Evolutionary conservation across 2,797 vertebrate species (phyloP).

Genomic region (Parauchenoglanis punctatus): DNA sequence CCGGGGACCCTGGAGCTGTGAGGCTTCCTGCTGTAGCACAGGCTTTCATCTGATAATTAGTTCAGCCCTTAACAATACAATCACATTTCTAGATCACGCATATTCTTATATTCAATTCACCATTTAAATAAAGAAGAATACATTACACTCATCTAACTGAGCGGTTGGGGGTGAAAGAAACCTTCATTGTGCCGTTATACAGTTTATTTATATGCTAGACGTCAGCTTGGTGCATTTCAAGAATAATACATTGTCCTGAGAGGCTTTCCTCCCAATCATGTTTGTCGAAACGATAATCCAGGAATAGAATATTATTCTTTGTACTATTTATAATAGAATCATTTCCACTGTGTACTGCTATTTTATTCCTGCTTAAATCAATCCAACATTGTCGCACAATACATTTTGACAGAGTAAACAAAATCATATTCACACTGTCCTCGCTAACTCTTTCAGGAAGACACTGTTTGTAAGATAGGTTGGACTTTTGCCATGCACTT

Average conservation of each 20-base stretch:
- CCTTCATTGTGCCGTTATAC: neutral
- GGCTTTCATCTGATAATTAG: neutral
- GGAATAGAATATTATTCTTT: slow-evolving; percentile 20
- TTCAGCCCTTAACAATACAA: neutral
- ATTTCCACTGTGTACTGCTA: neutral
- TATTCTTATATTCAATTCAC: neutral
- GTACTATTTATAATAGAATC: slow-evolving; percentile 12
- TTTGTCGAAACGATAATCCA: neutral
- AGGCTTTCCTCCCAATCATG: neutral
- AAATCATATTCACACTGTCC: neutral
- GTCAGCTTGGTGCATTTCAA: neutral
- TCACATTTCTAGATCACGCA: neutral
- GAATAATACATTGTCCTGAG: neutral
- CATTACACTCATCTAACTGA: neutral
- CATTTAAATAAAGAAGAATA: neutral
- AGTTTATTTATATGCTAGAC: neutral
- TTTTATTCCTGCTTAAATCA: slow-evolving; percentile 11
- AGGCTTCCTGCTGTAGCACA: neutral
- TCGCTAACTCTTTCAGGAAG: slow-evolving; percentile 25
- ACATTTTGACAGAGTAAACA: neutral
- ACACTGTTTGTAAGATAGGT: slow-evolving; percentile 34
- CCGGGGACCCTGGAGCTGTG: neutral
- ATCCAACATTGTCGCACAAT: neutral
- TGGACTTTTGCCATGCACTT: slow-evolving; percentile 35
- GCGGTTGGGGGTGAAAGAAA: neutral